These are phyloP conservation scores for Columba livia DNA, from an alignment of 2,113 vertebrate species.

Conservation along the genomic window DNA sequence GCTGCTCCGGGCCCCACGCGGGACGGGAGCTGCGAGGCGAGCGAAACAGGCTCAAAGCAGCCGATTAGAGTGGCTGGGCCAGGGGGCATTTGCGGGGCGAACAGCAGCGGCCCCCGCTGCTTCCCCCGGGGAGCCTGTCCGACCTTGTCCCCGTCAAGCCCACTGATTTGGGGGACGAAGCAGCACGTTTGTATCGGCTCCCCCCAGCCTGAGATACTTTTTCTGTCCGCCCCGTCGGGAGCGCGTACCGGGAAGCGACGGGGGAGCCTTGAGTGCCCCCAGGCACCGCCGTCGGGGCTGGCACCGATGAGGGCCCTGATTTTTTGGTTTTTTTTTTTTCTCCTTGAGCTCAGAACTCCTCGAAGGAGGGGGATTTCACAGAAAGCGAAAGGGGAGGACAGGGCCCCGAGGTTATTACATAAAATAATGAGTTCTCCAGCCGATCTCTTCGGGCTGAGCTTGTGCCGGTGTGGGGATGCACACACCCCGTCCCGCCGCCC, in stretches of 20 bases:
- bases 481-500: neutral
- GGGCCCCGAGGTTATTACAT: slow-evolving; percentile 49
- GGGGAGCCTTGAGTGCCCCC: neutral
- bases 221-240: neutral
- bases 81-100: neutral
- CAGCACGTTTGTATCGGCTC: rapidly evolving
- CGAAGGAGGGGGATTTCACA: neutral
- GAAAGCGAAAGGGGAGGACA: slow-evolving; percentile 6
- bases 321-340: too few relatives aligned
- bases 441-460: neutral
- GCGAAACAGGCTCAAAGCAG: neutral
- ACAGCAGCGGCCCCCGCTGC: too few relatives aligned
- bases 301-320: neutral
- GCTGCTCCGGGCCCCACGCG: neutral
- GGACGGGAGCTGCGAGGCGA: neutral
- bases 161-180: neutral
- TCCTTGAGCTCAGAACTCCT: neutral
- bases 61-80: neutral
- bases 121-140: neutral
- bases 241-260: neutral
- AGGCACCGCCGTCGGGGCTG: neutral
- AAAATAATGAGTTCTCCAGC: slow-evolving; percentile 57
- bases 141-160: too few relatives aligned
- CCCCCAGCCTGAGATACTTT: neutral
- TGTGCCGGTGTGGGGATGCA: slow-evolving; percentile 9